Evolutionary conservation across 2,113 vertebrate genomes (phyloP).

Genomic region (rabbit (Oryctolagus cuniculus)): mOryCun1.1 NC_091443.1:1948001-1948500

Average conservation of each 20-base stretch:
- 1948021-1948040: background rate
- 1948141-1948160: background rate
- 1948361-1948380: conserved; percentile 93
- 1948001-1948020: background rate
- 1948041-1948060: background rate
- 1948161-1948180: background rate
- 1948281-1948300: background rate
- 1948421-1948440: conserved; percentile 93
- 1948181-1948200: background rate
- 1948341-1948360: conserved; percentile 93
- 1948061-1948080: background rate
- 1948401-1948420: conserved; percentile 91
- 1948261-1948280: background rate
- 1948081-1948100: background rate
- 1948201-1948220: background rate
- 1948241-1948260: conserved; percentile 23
- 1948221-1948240: background rate
- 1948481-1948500: conserved; percentile 94
- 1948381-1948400: conserved; percentile 87
- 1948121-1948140: background rate
- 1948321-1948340: conserved; percentile 92
- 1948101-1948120: background rate
- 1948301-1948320: fast-evolving
- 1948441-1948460: conserved; percentile 93
- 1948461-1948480: conserved; percentile 93